Conservation (phyloP, 30 jellyfish, hydroid and myxozoan genomes). For the Aurelia sp. region DNA sequence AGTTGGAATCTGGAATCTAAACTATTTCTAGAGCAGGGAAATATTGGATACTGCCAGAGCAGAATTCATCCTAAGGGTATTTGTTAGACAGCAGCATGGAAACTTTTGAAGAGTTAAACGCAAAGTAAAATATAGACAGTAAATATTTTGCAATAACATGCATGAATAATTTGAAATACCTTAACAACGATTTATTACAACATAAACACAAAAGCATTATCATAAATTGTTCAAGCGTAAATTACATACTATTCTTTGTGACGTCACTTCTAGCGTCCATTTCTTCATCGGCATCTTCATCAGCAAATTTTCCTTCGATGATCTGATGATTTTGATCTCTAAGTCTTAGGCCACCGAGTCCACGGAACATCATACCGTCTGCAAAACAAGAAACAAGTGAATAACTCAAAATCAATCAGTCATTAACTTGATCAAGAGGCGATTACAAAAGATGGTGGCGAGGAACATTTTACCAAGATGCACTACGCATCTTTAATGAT, state of each 20-base stretch:
- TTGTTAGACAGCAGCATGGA: no score
- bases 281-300: slow-evolving; percentile 66
- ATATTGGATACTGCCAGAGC: no score
- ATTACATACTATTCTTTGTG: slow-evolving; percentile 45
- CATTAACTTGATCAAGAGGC: no score
- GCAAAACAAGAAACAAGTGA: background rate
- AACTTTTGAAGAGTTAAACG: no score
- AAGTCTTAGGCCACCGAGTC: slow-evolving; percentile 70
- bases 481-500: no score
- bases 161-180: background rate
- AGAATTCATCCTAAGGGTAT: no score
- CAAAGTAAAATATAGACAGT: no score
- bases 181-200: background rate
- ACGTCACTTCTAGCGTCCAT: slow-evolving; percentile 66
- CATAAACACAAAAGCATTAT: background rate
- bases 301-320: slow-evolving; percentile 77
- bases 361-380: slow-evolving; percentile 87
- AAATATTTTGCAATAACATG: no score
- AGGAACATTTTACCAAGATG: no score
- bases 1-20: no score
- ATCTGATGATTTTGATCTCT: slow-evolving; percentile 76
- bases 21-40: no score
- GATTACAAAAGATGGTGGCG: no score
- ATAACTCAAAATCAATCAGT: background rate
- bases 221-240: background rate